These are phyloP conservation scores for Hermetia illucens DNA, from an alignment of 1,140 invertebrate genomes.

Conservation along the genomic window DNA sequence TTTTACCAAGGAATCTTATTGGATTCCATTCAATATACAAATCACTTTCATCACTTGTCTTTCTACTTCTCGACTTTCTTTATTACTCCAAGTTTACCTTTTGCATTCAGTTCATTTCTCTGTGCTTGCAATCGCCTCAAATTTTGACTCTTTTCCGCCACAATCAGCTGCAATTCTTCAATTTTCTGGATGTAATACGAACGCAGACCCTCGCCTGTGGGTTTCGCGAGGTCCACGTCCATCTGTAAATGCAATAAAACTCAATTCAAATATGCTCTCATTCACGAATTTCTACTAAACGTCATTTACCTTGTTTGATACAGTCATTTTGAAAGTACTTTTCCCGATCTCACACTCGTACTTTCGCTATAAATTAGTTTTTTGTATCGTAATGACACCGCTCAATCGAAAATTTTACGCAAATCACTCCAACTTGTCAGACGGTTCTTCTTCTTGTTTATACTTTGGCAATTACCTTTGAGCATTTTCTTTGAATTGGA, in stretches of 20 bases:
- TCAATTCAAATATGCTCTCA: background rate
- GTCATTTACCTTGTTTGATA: slow-evolving; percentile 2
- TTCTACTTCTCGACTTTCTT: too few relatives aligned
- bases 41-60: too few relatives aligned
- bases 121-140: slow-evolving; percentile 93
- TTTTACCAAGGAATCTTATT: too few relatives aligned
- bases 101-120: slow-evolving; percentile 98
- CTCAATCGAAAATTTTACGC: too few relatives aligned
- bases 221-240: slow-evolving; percentile 62
- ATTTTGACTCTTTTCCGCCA: slow-evolving; percentile 97
- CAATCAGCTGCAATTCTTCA: slow-evolving; percentile 87
- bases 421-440: too few relatives aligned
- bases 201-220: slow-evolving; percentile 74
- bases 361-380: background rate
- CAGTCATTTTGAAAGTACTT: slow-evolving; percentile 3
- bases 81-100: too few relatives aligned
- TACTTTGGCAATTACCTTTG: too few relatives aligned
- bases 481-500: too few relatives aligned
- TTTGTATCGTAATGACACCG: background rate
- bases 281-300: background rate
- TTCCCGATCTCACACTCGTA: background rate
- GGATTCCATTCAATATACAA: too few relatives aligned
- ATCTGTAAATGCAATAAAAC: slow-evolving; percentile 43
- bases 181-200: slow-evolving; percentile 96
- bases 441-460: too few relatives aligned